Conservation (phyloP, 2,888 invertebrate species). For the Amiota minor region DNA sequence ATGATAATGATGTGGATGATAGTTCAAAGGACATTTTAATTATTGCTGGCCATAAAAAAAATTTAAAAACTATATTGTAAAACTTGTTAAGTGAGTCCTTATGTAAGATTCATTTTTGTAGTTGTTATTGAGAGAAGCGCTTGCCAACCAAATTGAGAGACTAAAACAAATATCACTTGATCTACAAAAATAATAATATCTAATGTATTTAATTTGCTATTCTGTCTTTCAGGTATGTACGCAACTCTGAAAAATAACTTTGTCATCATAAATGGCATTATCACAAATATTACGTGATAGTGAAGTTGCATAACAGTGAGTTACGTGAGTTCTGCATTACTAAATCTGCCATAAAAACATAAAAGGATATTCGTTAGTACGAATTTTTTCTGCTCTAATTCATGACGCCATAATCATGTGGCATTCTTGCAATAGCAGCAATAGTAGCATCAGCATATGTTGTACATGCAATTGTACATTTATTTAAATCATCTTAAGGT, state of each 20-base stretch:
- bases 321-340: no score
- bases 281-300: no score
- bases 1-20: neutral
- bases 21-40: slow-evolving; percentile 23
- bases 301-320: no score
- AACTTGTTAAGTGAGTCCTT: no score
- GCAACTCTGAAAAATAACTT: no score
- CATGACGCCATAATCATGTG: neutral
- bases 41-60: neutral
- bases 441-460: no score
- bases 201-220: no score
- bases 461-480: slow-evolving; percentile 7
- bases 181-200: no score
- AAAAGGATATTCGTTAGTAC: neutral
- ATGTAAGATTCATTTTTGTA: neutral
- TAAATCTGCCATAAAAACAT: no score
- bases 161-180: slow-evolving; percentile 16
- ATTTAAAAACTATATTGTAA: no score
- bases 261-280: no score
- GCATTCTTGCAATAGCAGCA: neutral
- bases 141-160: neutral
- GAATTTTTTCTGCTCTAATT: slow-evolving; percentile 19
- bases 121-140: neutral
- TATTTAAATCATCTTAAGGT: slow-evolving; percentile 9
- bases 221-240: no score